These are phyloP conservation scores for Anser cygnoides DNA, from an alignment of 2,113 vertebrate species.

Conservation along the genomic window DNA sequence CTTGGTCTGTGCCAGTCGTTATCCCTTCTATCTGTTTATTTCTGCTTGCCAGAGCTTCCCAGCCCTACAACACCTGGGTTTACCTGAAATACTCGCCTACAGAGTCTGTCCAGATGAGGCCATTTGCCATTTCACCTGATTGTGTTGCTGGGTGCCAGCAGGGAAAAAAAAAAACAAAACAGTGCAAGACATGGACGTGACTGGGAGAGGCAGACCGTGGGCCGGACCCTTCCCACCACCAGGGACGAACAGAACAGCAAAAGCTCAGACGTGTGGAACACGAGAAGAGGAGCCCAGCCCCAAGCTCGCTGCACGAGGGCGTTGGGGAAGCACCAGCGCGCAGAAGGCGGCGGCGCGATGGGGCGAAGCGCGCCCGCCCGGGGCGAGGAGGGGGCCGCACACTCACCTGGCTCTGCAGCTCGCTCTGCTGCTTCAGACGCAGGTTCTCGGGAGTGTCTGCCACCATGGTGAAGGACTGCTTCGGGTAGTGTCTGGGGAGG, in stretches of 20 bases:
- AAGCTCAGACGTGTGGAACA: not conserved
- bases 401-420: slow-evolving; percentile 95
- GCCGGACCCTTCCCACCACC: not conserved
- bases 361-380: not conserved
- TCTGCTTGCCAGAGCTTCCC: not conserved
- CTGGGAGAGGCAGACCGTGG: not conserved
- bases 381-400: fast-evolving
- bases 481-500: slow-evolving; percentile 92
- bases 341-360: fast-evolving
- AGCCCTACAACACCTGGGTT: not conserved
- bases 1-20: not conserved
- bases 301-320: fast-evolving
- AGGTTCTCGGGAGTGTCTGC: slow-evolving; percentile 97
- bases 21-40: not conserved
- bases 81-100: not conserved
- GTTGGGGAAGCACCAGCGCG: not conserved
- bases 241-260: not conserved
- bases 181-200: fast-evolving
- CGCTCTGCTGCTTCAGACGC: slow-evolving; percentile 95
- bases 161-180: not conserved
- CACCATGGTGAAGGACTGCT: slow-evolving; percentile 93
- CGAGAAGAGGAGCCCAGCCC: fast-evolving
- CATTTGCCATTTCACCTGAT: not conserved
- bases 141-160: not conserved
- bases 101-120: not conserved